Base-by-base conservation (phyloP, 2,113 vertebrate species). In the Oceanites oceanicus region DNA sequence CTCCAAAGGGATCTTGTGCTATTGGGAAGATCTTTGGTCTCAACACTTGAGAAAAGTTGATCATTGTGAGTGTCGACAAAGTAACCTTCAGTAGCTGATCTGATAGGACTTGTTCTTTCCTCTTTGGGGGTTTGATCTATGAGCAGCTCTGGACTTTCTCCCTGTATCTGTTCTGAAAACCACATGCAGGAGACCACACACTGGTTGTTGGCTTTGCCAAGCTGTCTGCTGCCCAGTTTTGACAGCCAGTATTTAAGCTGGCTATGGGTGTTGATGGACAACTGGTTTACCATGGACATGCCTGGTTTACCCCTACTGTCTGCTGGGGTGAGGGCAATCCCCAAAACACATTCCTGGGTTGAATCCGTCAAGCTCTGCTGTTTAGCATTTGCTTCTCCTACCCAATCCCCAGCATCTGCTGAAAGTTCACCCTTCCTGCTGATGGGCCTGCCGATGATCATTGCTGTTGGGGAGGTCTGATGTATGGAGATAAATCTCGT, bases 391-490 rank as follows among this genome's bases (percentile, higher is more conserved):
- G 34, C 9, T 53, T 49, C 27, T 86, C 45, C 32, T 91, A 12
- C 20, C 30, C 20, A 2, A 1, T 44, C 16, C 32, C 26, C 50
- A 15, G 36, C 27, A 21, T 21, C 32, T 83, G 14, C 63, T 73
- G 45, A 10, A 53, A 16, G 45, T 13, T 66, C 45, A 49, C n/a
- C 63, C 30, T 34, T 86, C 34, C 80, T 49, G 63, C 30, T 62
- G 36, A 1, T 0, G 7, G 13, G 14, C 8, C 29, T 85, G 78
- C 7, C 0, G 0, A 15, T n/a, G 63, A 6, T 22, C 58, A 13
- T 0, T 3, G 2, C 45, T 65, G 34, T 7, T 6, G 47, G 38
- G 14, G 15, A 47, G 26, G 6, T 23, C 50, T 63, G 38, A 13
- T 19, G 49, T 29, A 8, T 0, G 3, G 34, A 63, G 32, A 7